phyloP scores from a whole-genome alignment of 2,888 invertebrate genomes.

The Lasioglossum vierecki region DNA sequence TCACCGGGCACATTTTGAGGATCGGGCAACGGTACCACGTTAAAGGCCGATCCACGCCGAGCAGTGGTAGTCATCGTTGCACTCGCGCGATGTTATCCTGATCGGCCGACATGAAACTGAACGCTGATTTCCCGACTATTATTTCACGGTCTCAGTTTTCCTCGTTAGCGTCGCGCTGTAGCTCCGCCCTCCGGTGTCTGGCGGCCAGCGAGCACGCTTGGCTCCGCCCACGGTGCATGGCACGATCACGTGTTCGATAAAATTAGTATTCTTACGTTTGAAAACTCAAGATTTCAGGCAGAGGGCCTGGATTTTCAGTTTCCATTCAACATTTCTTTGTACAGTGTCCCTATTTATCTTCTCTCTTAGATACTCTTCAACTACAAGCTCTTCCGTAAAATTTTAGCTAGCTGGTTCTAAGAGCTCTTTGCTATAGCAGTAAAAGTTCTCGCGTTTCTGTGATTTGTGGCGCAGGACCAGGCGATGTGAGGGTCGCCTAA shows the following conservation, averaged over 20 bases:
- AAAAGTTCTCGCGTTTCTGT: not conserved
- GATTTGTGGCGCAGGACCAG: not conserved
- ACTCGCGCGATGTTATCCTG: not conserved
- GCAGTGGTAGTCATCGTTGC: not conserved
- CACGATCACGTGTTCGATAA: not conserved
- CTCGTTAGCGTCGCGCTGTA: not conserved
- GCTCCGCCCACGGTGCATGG: not conserved
- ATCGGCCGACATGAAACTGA: not conserved
- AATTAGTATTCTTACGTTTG: not conserved
- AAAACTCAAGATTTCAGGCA: not conserved
- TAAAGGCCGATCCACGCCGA: slow-evolving; percentile 42
- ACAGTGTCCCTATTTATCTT: not conserved
- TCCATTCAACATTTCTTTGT: not conserved
- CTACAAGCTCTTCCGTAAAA: too few species aligned
- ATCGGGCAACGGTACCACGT: slow-evolving; percentile 56
- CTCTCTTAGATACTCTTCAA: not conserved
- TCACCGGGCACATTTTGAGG: slow-evolving; percentile 49
- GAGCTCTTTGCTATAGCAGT: too few species aligned
- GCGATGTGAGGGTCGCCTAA: slow-evolving; percentile 22
- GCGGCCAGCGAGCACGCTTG: not conserved
- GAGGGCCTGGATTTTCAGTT: too few species aligned
- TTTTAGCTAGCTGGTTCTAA: too few species aligned
- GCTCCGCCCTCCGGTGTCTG: not conserved
- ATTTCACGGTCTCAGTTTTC: not conserved
- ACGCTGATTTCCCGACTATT: not conserved